Percentiles rank a stretch among this genome's conserved stretches.
Evolutionary conservation across 2,888 invertebrate genomes (phyloP).

Genomic region (Oegoconia quadripuncta): DNA sequence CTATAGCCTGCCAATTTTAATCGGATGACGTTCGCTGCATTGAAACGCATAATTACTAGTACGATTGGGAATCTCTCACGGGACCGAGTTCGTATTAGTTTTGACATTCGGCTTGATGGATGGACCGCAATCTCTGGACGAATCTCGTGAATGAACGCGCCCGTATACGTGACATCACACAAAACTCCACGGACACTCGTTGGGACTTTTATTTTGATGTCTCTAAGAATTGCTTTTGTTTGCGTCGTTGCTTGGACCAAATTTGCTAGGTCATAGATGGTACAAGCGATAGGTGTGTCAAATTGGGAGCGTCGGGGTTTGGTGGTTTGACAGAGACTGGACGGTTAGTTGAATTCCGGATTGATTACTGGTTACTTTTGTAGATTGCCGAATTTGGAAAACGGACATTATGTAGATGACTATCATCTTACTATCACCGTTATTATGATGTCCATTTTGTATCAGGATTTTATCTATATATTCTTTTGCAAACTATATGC

Average conservation of each 20-base stretch:
- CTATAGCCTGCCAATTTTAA: slow-evolving; percentile 75
- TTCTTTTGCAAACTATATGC: too few species aligned
- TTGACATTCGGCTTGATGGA: slow-evolving; percentile 78
- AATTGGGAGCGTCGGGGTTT: slow-evolving; percentile 56
- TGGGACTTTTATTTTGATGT: slow-evolving; percentile 20
- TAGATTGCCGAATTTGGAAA: slow-evolving; percentile 3
- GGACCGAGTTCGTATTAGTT: slow-evolving; percentile 74
- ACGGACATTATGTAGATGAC: not conserved
- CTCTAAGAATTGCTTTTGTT: slow-evolving; percentile 27
- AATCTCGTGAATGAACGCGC: slow-evolving; percentile 65
- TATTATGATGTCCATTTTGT: too few species aligned
- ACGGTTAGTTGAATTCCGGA: slow-evolving; percentile 56
- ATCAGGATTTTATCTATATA: too few species aligned
- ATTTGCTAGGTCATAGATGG: slow-evolving; percentile 36
- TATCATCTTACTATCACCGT: too few species aligned
- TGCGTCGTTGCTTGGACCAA: slow-evolving; percentile 15
- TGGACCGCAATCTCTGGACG: slow-evolving; percentile 70
- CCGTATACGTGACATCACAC: slow-evolving; percentile 51
- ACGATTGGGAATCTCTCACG: slow-evolving; percentile 67
- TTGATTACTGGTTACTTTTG: slow-evolving; percentile 42
- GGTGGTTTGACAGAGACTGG: slow-evolving; percentile 57
- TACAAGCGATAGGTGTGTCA: slow-evolving; percentile 59
- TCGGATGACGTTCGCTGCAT: slow-evolving; percentile 69
- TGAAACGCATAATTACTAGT: slow-evolving; percentile 67
- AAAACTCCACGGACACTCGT: slow-evolving; percentile 20